These are phyloP conservation scores for Buphagus erythrorhynchus DNA, from an alignment of 2,797 vertebrate genomes.

Conservation along the genomic window DNA sequence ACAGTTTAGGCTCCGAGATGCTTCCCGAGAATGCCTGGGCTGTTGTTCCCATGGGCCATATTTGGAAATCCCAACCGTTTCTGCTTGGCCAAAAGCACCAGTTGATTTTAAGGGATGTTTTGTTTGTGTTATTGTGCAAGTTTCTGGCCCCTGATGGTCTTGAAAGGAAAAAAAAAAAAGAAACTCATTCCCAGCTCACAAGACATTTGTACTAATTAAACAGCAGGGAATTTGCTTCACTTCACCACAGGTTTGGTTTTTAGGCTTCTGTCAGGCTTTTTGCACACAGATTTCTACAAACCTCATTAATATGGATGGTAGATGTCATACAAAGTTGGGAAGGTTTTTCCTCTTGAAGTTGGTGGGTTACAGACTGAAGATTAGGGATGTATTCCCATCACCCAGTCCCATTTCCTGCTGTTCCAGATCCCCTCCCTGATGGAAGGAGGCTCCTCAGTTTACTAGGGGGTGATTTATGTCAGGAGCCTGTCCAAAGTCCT, in stretches of 20 bases:
- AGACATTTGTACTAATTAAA: slow-evolving; percentile 43
- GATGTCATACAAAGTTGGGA: neutral
- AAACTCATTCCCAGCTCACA: neutral
- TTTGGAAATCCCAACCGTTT: slow-evolving; percentile 55
- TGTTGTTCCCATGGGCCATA: slow-evolving; percentile 52
- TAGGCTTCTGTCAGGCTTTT: neutral
- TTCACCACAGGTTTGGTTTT: neutral
- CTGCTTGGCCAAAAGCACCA: slow-evolving; percentile 44
- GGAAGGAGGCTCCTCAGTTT: neutral
- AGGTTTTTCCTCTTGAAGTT: neutral
- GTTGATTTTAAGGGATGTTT: slow-evolving; percentile 38
- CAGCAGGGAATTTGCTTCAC: neutral
- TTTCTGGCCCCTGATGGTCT: slow-evolving; percentile 13
- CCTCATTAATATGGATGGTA: neutral
- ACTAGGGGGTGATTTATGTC: neutral
- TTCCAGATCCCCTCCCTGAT: neutral
- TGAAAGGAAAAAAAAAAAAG: neutral
- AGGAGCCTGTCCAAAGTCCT: neutral
- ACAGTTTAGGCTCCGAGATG: slow-evolving; percentile 20
- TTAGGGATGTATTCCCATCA: neutral
- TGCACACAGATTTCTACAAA: neutral
- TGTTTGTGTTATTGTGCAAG: slow-evolving; percentile 34
- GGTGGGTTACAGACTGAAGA: neutral
- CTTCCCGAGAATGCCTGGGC: slow-evolving; percentile 19
- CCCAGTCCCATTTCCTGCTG: neutral